Percentiles rank a stretch among this genome's conserved stretches.
These are phyloP conservation scores for Zygogramma bicolorata DNA, from an alignment of 2,888 invertebrate genomes.

Conservation along the genomic window DNA sequence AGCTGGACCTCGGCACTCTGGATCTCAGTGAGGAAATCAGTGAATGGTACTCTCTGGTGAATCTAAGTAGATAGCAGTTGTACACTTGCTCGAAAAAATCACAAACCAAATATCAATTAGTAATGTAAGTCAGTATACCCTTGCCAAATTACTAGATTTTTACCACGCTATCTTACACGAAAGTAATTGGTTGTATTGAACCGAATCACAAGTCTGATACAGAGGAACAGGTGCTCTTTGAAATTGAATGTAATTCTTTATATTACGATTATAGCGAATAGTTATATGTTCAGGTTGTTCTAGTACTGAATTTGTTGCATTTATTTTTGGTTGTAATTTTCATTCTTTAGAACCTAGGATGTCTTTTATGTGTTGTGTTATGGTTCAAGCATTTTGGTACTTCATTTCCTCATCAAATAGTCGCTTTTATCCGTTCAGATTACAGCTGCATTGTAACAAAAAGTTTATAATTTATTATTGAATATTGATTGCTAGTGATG, in stretches of 20 bases:
- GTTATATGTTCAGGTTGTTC: neutral
- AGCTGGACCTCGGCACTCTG: constrained; percentile 79
- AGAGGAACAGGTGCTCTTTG: constrained; percentile 6
- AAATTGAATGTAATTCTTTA: neutral
- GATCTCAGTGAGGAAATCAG: constrained; percentile 83
- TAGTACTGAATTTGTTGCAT: neutral
- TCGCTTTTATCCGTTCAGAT: no score
- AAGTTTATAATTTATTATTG: no score
- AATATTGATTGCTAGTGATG: no score
- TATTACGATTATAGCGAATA: neutral
- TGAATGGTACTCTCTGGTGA: constrained; percentile 85
- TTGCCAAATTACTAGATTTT: constrained; percentile 7
- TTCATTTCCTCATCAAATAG: no score
- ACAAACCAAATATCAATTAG: constrained; percentile 6
- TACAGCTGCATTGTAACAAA: no score
- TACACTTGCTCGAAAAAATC: constrained; percentile 22
- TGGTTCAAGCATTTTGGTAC: neutral
- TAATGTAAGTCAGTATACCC: neutral
- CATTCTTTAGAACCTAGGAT: no score
- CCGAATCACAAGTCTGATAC: constrained; percentile 5
- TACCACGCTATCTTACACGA: neutral
- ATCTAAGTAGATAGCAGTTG: constrained; percentile 61
- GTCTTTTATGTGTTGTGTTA: neutral
- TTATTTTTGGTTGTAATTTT: constrained; percentile 19
- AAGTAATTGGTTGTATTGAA: neutral